phyloP scores from a whole-genome alignment of 2,888 invertebrate species.

The Drosophila fulvimacula region DNA sequence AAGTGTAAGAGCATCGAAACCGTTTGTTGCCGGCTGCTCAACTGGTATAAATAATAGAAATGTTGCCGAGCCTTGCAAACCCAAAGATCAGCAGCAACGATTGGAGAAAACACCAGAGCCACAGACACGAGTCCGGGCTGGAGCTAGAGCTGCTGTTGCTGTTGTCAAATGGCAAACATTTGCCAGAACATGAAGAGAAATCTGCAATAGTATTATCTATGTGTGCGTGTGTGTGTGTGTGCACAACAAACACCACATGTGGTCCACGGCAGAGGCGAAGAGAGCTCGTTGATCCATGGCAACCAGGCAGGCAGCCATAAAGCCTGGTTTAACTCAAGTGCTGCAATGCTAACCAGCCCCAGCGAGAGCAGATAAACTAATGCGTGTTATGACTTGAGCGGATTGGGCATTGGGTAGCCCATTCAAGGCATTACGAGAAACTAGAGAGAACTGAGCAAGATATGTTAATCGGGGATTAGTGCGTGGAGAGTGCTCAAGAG shows the following conservation, averaged over 20 bases:
- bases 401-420: conserved; percentile 46
- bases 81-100: conserved; percentile 59
- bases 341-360: conserved; percentile 56
- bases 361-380: conserved; percentile 37
- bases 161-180: conserved; percentile 71
- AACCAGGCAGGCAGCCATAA: conserved; percentile 42
- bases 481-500: not conserved
- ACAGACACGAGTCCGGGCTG: not conserved
- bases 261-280: conserved; percentile 43
- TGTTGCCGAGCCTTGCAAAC: conserved; percentile 53
- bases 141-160: conserved; percentile 22
- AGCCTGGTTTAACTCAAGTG: conserved; percentile 68
- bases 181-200: conserved; percentile 67
- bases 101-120: conserved; percentile 46
- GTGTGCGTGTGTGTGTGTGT: conserved; percentile 55
- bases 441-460: conserved; percentile 14
- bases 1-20: conserved; percentile 58
- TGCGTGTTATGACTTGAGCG: conserved; percentile 61
- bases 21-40: conserved; percentile 15
- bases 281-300: conserved; percentile 51
- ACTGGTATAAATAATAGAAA: conserved; percentile 75
- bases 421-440: conserved; percentile 1
- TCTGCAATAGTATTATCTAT: conserved; percentile 30
- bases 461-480: conserved; percentile 10
- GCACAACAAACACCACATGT: conserved; percentile 80